A percentile compares a stretch with the other conserved stretches of the same genome.
Conservation (phyloP, 1,140 invertebrate genomes). For the Drosophila cardini region DNA sequence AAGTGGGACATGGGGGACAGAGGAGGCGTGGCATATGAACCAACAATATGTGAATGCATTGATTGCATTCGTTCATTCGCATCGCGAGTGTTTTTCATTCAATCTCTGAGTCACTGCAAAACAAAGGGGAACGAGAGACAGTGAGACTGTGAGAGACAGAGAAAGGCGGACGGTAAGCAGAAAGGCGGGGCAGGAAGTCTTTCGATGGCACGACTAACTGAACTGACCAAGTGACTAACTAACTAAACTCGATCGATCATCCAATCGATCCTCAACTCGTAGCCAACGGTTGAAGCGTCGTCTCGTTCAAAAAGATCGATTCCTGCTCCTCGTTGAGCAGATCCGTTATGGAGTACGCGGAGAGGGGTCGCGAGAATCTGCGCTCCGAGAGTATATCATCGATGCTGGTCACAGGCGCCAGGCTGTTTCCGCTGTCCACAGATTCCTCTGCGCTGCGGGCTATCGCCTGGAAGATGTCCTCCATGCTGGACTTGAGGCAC, state of each 20-base stretch:
- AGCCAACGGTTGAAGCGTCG: slow-evolving; percentile 34
- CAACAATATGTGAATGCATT: slow-evolving; percentile 13
- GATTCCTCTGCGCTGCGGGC: slow-evolving; percentile 72
- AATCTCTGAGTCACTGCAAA: slow-evolving; percentile 28
- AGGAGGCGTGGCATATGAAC: slow-evolving; percentile 17
- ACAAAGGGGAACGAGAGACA: slow-evolving; percentile 20
- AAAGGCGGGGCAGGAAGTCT: not conserved
- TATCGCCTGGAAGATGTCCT: slow-evolving; percentile 79
- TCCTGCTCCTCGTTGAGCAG: slow-evolving; percentile 77
- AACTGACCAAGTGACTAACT: slow-evolving; percentile 32
- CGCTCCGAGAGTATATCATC: slow-evolving; percentile 80
- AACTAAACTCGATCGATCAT: not conserved
- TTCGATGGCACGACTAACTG: slow-evolving; percentile 41
- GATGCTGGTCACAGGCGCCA: slow-evolving; percentile 76
- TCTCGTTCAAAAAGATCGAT: slow-evolving; percentile 64
- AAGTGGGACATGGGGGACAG: not conserved
- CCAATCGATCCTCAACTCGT: slow-evolving; percentile 49
- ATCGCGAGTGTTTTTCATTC: slow-evolving; percentile 8
- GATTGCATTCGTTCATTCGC: slow-evolving; percentile 3
- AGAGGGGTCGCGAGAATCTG: slow-evolving; percentile 68
- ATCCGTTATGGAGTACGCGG: slow-evolving; percentile 82
- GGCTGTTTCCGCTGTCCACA: slow-evolving; percentile 38
- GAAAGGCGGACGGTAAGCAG: not conserved
- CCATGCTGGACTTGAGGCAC: slow-evolving; percentile 79
- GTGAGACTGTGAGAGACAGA: not conserved